Evolutionary conservation across 1,140 invertebrate genomes (phyloP), one percentile per base, ranked within the genome.

Genomic region (Bombyx mandarina): DNA sequence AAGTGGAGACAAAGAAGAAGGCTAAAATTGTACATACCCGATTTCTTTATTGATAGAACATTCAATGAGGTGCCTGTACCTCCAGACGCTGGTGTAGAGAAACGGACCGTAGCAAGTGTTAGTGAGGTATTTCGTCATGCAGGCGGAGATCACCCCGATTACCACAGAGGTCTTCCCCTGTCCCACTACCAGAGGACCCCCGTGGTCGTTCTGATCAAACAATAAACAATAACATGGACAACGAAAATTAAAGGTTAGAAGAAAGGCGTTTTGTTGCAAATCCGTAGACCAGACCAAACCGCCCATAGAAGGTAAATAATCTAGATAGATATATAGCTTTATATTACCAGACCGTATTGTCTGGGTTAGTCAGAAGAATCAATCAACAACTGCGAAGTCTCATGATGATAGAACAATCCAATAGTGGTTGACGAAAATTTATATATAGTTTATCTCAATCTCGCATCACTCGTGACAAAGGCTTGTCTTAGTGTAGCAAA

Each of bases 91-190:
- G 7, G 77, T 79, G 56, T 71, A 79, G 5, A 79, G 65, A 55
- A 75, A 79, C 2, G 76, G 76, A 1, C 76, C 76, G 53, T 79
- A 71, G 59, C 76, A 79, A 52, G 65, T 65, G 50, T 71, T 75
- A 26, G 52, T 71, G 0, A 64, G 45, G n/a, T 75, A 67, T 46
- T 71, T 77, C 8, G 71, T 71, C 45, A 77, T 69, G 43, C 74
- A 77, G 3, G 74, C 76, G 7, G 76, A 79, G 45, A 79, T 77
- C 1, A 79, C 57, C 0, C 76, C 76, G 1, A 79, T 73, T 0
- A 79, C 71, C 7, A 73, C 44, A 0, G 73, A 50, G 12, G 63
- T 72, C 3, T 54, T 48, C 1, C 77, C 75, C 4, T 56, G 26
- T 2, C 74, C 75, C 45, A 67, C 53, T 1, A 80, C 58, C 3